Evolutionary conservation across 2,797 vertebrate genomes (phyloP).

Genomic region (Amazonetta brasiliensis): DNA sequence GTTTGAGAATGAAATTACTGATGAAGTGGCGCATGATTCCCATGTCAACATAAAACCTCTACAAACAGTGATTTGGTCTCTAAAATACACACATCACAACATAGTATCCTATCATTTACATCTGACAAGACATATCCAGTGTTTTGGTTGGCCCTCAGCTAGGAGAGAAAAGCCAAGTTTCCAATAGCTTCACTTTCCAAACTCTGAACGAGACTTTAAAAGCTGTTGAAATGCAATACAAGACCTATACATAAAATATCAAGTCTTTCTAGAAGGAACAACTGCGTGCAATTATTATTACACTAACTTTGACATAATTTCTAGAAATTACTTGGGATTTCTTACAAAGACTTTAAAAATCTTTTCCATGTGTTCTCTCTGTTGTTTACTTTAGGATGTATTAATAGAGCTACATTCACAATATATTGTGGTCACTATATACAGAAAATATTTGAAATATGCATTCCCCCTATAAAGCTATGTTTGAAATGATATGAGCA

Average conservation of each 20-base stretch:
- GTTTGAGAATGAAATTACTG: constrained; percentile 70
- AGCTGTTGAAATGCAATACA: constrained; percentile 46
- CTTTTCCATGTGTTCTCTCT: constrained; percentile 58
- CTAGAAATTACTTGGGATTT: constrained; percentile 50
- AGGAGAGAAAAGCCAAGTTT: constrained; percentile 44
- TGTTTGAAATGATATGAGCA: background rate
- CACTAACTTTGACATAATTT: constrained; percentile 25
- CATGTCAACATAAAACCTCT: constrained; percentile 73
- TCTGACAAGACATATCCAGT: constrained; percentile 68
- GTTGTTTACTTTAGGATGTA: background rate
- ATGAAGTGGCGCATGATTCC: constrained; percentile 74
- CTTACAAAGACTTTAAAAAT: constrained; percentile 31
- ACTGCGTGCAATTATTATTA: constrained; percentile 38
- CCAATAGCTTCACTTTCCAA: constrained; percentile 64
- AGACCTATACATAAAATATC: constrained; percentile 26
- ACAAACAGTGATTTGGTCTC: constrained; percentile 69
- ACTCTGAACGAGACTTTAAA: constrained; percentile 46
- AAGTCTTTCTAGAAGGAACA: constrained; percentile 37
- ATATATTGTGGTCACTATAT: background rate
- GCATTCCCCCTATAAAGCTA: background rate
- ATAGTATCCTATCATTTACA: constrained; percentile 64
- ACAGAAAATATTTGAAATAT: background rate
- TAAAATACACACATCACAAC: constrained; percentile 63
- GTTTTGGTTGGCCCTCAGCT: constrained; percentile 62
- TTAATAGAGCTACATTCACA: background rate